Evolutionary conservation across 2,113 vertebrate species (phyloP).

Genomic region (Sminthopsis crassicaudata): DNA sequence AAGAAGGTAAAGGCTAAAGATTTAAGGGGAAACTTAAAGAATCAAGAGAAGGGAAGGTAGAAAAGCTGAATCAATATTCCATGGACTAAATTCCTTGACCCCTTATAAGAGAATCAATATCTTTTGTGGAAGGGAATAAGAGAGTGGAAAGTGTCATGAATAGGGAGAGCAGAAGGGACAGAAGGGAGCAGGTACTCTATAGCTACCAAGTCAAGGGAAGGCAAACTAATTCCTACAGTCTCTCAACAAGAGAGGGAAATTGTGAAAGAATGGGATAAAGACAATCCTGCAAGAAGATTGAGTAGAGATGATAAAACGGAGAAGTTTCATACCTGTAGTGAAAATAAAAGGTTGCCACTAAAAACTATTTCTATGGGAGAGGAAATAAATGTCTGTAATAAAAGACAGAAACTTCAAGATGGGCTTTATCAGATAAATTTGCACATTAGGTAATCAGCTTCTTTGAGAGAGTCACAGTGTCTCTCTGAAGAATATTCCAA

Average conservation of each 20-base stretch:
- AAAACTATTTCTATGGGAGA: neutral
- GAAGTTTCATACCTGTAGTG: neutral
- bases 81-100: neutral
- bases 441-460: neutral
- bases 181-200: neutral
- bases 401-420: neutral
- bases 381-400: neutral
- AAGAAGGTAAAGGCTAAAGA: neutral
- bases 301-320: neutral
- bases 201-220: neutral
- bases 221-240: neutral
- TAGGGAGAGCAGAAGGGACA: neutral
- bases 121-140: neutral
- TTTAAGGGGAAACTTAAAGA: neutral
- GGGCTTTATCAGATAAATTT: neutral
- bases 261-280: neutral
- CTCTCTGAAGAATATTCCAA: neutral
- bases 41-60: neutral
- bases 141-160: neutral
- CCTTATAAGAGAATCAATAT: neutral
- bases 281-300: neutral
- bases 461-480: neutral
- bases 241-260: neutral
- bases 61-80: neutral
- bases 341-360: neutral